Percentiles rank a stretch among this genome's conserved stretches.
Conservation (phyloP, 2,113 vertebrate genomes). For the Sebastes fasciatus region DNA sequence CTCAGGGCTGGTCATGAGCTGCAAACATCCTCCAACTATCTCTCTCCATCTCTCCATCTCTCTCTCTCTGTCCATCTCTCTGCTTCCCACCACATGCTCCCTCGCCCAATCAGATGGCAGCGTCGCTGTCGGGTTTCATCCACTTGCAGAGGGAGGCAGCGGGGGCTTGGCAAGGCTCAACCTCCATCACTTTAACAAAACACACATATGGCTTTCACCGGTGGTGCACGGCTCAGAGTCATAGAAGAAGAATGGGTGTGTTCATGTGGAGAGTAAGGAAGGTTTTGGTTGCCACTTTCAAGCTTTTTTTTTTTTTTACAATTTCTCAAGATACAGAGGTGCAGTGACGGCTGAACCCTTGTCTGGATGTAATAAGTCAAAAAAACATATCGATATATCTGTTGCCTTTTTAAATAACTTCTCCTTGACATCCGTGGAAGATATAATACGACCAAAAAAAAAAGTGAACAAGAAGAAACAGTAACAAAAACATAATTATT, state of each 20-base stretch:
- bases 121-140: constrained; percentile 51
- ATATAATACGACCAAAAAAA: not conserved
- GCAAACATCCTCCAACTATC: constrained; percentile 64
- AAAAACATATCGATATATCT: not conserved
- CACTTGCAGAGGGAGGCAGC: constrained; percentile 61
- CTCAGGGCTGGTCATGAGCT: constrained; percentile 54
- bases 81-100: constrained; percentile 41
- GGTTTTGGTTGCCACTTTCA: not conserved
- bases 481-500: not conserved
- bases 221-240: not conserved
- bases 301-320: not conserved
- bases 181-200: constrained; percentile 40
- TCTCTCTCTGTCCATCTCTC: not conserved
- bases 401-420: not conserved
- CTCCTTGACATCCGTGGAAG: not conserved
- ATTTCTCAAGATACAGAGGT: not conserved
- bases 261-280: not conserved
- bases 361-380: not conserved
- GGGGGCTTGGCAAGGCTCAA: constrained; percentile 40
- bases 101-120: constrained; percentile 58
- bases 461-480: not conserved
- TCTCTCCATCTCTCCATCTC: constrained; percentile 11
- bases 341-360: not conserved
- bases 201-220: constrained; percentile 34
- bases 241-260: not conserved